Evolutionary conservation across 1,140 invertebrate species (phyloP), one percentile per base, ranked within the genome.

Genomic region (Aricia agestis): DNA sequence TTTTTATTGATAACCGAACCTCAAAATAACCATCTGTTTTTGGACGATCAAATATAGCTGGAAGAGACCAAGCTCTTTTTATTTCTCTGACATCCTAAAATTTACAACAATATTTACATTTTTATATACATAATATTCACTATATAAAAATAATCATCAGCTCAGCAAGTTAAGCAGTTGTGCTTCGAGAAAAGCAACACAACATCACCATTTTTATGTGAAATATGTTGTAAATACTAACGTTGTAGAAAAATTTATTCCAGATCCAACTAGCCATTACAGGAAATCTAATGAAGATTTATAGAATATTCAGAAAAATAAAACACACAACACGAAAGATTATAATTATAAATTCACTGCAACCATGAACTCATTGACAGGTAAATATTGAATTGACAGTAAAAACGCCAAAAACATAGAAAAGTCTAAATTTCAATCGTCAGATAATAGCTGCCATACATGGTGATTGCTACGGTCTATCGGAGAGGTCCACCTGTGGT

Each of bases 31-130:
- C 59, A 63, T 63, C 59, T 19, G 18, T 19, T 63, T 63, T 25
- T 18, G 59, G 17, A 63, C 59, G 59, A 63, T 63, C 59, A 19
- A 63, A 63, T 63, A 63, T 63, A 19, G 59, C 93, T 76, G 91
- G 87, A 72, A 94, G 91, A 86, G 93, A 93, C 90, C 93, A 92
- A 75, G 93, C 93, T 92, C 94, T 93, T 88, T 93, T 92, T 88
- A 93, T 94, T 83, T 93, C 89, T 93, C 93, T 94, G 85, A 94
- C 90, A 81, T 93, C 94, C 94, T 94, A 93, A 81, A 92, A 92
- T 84, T 75, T 72, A 86, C 74, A 89, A 81, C 71, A 52, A 52
- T 52, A 52, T 13, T 52, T 13, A 86, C 72, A 80, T 72, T 78
- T 83, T 81, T 76, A 78, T 59, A 5, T 36, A 36, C 36, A 36